These are phyloP conservation scores for Oopsacas minuta DNA, from an alignment of 37 sponge, comb jelly and placozoan species.

Conservation along the genomic window DNA sequence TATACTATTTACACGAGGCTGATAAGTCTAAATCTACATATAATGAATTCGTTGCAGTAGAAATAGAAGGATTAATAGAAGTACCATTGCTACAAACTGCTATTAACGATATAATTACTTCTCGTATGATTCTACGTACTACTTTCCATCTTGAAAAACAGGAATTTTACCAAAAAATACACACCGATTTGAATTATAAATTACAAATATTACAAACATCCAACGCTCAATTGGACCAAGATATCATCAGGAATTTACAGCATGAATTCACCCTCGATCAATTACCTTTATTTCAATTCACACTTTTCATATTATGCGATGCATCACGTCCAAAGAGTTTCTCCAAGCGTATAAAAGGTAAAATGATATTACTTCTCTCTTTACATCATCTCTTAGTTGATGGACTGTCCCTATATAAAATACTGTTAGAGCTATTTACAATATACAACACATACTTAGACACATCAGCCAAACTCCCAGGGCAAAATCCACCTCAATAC, in stretches of 20 bases:
- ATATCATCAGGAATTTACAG: not conserved
- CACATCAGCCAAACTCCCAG: not conserved
- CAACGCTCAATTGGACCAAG: not conserved
- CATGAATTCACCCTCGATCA: not conserved
- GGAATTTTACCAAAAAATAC: not conserved
- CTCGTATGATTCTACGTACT: not conserved
- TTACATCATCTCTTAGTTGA: not conserved
- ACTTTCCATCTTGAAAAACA: not conserved
- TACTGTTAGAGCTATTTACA: not conserved
- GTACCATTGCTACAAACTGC: constrained; percentile 1
- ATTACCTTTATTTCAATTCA: not conserved
- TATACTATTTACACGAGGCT: not conserved
- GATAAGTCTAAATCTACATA: not conserved
- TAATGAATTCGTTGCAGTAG: not conserved
- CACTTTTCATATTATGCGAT: not conserved
- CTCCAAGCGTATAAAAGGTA: not conserved
- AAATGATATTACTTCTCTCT: not conserved
- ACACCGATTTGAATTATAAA: not conserved
- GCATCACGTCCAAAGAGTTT: not conserved
- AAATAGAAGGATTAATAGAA: not conserved
- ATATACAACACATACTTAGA: not conserved
- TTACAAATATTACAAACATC: constrained; percentile 1
- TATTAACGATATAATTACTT: not conserved
- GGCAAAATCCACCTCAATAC: not conserved
- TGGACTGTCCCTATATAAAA: not conserved